Base-by-base conservation (phyloP, 2,797 vertebrate genomes). In the Smutsia gigantea region DNA sequence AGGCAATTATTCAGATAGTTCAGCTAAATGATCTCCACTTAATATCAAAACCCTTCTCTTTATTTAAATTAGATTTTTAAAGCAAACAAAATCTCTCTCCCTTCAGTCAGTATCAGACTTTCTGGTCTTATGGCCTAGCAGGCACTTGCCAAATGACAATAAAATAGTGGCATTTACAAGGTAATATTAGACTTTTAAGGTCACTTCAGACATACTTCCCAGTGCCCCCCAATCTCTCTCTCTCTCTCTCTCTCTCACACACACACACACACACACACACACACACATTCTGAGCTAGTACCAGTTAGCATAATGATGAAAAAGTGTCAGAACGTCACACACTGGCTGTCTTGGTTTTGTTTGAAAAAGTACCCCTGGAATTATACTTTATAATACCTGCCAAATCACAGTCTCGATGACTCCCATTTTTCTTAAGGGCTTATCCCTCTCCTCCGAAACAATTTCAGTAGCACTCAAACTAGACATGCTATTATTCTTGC, bases 361-460 rank as follows among this genome's bases (percentile, higher is more conserved):
- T 83, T 87, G 31, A 96, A 93, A 96, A 87, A 64, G 59, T 90
- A 69, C 64, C 31, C 7, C 37, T 21, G 55, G 68, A 84, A 86
- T 75, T 95, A 37, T 46, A 59, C 13, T 68, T 71, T 63, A 37
- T 9, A 53, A 25, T 59, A 46, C 9, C 46, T 82, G 75, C 17
- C 63, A 37, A 90, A 57, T 57, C 51, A 51, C 23, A 77, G 5
- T 90, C 31, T 46, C 29, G 11, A 75, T 34, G n/a, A 13, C 14
- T 87, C 12, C 10, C 7, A 18, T 69, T 71, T 85, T 82, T 61
- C 17, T 82, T 31, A 53, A 93, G 23, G 11, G n/a, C 6, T 81
- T 75, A 91, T 66, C 18, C 19, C 4, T 51, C 4, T 85, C 34
- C 42, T 83, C 31, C 29, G 39, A 68, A 95, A 90, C 39, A 49